Percentiles rank a stretch among this genome's conserved stretches.
Conservation (phyloP, 2,888 invertebrate genomes). For the Troides oblongomaculatus region DNA sequence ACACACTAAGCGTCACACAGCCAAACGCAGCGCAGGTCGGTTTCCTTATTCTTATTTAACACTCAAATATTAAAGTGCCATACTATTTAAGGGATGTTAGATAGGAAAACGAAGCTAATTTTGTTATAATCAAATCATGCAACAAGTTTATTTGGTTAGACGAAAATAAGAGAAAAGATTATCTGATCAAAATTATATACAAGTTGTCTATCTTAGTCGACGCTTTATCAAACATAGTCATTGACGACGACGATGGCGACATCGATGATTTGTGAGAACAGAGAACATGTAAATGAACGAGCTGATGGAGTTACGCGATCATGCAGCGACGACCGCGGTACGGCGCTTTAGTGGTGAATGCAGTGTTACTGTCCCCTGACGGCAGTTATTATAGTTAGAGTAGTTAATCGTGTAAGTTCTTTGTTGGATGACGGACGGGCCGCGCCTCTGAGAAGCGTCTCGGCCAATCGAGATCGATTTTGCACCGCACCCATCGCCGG, state of each 20-base stretch:
- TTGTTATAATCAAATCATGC: conserved; percentile 63
- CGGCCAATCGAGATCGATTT: conserved; percentile 77
- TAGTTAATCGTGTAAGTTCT: conserved; percentile 78
- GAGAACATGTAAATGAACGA: conserved; percentile 36
- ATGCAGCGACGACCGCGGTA: conserved; percentile 42
- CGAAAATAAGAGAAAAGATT: conserved; percentile 12
- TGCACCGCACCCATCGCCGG: conserved; percentile 73
- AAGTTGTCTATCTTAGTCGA: background rate
- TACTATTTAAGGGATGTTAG: conserved; percentile 71
- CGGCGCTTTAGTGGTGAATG: conserved; percentile 53
- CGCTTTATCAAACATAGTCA: background rate
- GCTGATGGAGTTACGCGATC: conserved; percentile 47
- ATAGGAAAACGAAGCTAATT: conserved; percentile 58
- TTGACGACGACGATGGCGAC: conserved; percentile 12
- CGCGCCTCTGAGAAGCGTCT: conserved; percentile 47
- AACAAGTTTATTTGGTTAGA: conserved; percentile 57
- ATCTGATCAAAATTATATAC: conserved; percentile 18
- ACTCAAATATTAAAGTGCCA: conserved; percentile 75
- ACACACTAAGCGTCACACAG: conserved; percentile 75
- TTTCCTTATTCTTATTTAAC: conserved; percentile 52
- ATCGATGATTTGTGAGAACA: conserved; percentile 30
- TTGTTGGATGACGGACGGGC: conserved; percentile 65
- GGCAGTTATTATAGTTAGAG: conserved; percentile 74
- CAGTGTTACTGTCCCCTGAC: conserved; percentile 63
- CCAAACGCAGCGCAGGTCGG: conserved; percentile 64